These are phyloP conservation scores for Caiman crocodilus DNA, from an alignment of 2,797 vertebrate genomes.

Conservation along the genomic window DNA sequence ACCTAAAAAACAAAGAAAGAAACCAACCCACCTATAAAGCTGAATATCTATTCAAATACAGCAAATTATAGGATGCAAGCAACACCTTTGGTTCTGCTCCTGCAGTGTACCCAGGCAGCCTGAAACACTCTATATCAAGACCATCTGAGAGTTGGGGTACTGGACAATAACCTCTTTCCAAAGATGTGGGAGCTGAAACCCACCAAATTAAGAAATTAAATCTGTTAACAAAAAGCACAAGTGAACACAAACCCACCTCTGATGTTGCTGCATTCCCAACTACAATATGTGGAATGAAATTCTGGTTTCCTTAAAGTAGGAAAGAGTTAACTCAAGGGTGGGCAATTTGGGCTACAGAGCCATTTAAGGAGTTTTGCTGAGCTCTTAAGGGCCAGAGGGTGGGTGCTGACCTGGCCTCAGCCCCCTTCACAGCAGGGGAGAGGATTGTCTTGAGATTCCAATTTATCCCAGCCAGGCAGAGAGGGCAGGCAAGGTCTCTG, in stretches of 20 bases:
- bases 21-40: conserved; percentile 33
- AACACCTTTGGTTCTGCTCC: background rate
- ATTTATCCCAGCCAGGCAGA: too few species aligned
- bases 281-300: background rate
- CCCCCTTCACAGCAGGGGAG: too few species aligned
- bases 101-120: background rate
- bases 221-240: background rate
- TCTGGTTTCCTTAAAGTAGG: too few species aligned
- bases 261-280: background rate
- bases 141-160: background rate
- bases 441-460: too few species aligned
- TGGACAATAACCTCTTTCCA: background rate
- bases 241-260: background rate
- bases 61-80: background rate
- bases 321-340: too few species aligned
- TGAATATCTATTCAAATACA: background rate
- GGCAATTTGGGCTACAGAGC: too few species aligned
- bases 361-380: too few species aligned
- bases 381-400: too few species aligned
- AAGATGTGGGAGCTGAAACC: conserved; percentile 11
- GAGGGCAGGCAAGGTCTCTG: too few species aligned
- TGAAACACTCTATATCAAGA: too few species aligned
- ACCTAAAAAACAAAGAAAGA: conserved; percentile 78
- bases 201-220: background rate
- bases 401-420: too few species aligned